Conservation (phyloP, 2,797 vertebrate species). For the Gallinago solitaria region DNA sequence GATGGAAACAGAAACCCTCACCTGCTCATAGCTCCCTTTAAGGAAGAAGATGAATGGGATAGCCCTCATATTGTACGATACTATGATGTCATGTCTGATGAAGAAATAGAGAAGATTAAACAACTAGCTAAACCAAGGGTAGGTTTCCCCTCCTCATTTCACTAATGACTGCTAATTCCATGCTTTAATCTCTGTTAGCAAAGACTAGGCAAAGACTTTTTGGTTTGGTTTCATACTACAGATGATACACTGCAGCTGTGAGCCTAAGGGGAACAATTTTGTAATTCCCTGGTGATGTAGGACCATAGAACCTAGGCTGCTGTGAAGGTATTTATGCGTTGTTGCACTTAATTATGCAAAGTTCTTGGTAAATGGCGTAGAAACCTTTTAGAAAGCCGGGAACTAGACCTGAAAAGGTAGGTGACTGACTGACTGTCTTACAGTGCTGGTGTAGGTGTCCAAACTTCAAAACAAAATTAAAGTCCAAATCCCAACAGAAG, state of each 20-base stretch:
- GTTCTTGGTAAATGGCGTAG: not conserved
- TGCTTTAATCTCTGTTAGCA: not conserved
- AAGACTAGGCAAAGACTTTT: not conserved
- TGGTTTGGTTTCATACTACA: not conserved
- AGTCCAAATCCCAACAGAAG: not conserved
- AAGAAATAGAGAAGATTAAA: constrained; percentile 92
- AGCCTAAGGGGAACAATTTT: not conserved
- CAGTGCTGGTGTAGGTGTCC: not conserved
- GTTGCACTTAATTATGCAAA: not conserved
- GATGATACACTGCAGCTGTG: not conserved
- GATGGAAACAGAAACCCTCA: constrained; percentile 85
- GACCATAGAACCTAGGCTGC: not conserved
- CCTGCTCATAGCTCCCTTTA: constrained; percentile 89
- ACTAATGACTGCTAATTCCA: not conserved
- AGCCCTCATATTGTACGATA: constrained; percentile 94
- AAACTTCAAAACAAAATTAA: not conserved
- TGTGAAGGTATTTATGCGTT: not conserved
- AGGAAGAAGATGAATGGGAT: constrained; percentile 97
- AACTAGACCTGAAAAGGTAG: not conserved
- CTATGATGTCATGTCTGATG: constrained; percentile 85
- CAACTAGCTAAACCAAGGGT: constrained; percentile 93
- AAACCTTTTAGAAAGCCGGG: not conserved
- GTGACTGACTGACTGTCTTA: not conserved
- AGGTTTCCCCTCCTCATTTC: constrained; percentile 39
- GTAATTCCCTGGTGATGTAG: not conserved